Evolutionary conservation across 1,140 invertebrate genomes (phyloP), one percentile per base, ranked within the genome.

Genomic region (Vollenhovia emeryi): DNA sequence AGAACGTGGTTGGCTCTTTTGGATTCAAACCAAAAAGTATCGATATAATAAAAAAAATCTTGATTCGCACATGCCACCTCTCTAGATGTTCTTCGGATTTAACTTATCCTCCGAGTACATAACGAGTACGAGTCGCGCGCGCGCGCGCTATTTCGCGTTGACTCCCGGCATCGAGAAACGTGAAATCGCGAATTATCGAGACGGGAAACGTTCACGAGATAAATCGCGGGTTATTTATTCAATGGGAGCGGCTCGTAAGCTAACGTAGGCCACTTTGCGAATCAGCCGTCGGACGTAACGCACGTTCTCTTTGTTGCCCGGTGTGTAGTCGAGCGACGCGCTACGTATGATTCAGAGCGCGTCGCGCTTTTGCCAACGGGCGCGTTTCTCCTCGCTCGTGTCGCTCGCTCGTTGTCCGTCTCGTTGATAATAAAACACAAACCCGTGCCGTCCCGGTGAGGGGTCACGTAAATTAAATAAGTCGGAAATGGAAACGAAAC

Each of bases 321-420:
- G n/a, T 69, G 43, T 69, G 66, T 45, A 69, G 43, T 69, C 43
- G 43, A 36, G 69, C 68, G 48, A 27, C 36, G 40, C 62, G 7
- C 21, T 21, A 13, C 36, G 36, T 66, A 66, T 52, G 48, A 71
- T 71, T 71, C 68, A 33, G 48, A 71, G 68, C 48, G 48, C 48
- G 11, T 71, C 30, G 27, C 11, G 68, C 45, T 52, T 71, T 30
- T 71, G 27, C 48, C 9, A 24, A 2, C 62, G 24, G 8, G 15
- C 27, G 36, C 18, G n/a, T 21, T 55, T 55, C 48, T 73, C 6
- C 6, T 73, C 30, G n/a, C 48, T 2, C 36, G 27, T 21, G 7
- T 55, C 33, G 11, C n/a, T 55, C 43, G 18, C 33, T 21, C 18
- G n/a, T 40, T 64, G 9, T 40, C n/a, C 8, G 7, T 5, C n/a